Percentiles rank a stretch among this genome's conserved stretches.
Conservation (phyloP, 2,888 invertebrate genomes). For the Apodemia zela region DNA sequence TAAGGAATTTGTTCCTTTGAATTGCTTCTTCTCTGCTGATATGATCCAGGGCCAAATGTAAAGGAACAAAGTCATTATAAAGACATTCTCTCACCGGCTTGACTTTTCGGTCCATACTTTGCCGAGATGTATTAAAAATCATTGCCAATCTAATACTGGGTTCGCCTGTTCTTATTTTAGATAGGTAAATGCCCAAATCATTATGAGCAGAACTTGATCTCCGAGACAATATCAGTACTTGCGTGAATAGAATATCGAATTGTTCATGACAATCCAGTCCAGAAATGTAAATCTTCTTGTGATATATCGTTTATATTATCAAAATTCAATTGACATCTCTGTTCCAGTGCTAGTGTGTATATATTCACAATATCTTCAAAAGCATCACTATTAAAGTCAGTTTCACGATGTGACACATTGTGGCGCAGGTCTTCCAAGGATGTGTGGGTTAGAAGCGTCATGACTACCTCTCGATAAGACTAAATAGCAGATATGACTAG, state of each 20-base stretch:
- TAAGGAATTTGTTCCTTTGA: conserved; percentile 13
- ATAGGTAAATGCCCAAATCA: not conserved
- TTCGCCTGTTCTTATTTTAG: conserved; percentile 8
- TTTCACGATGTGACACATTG: not conserved
- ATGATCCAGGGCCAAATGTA: conserved; percentile 14
- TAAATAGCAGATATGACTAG: conserved; percentile 4
- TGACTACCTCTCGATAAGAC: not conserved
- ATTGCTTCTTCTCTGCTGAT: conserved; percentile 12
- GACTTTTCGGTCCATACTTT: conserved; percentile 10
- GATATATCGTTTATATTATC: conserved; percentile 7
- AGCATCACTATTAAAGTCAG: not conserved
- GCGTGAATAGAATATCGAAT: not conserved
- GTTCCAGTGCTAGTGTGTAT: not conserved
- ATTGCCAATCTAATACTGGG: not conserved
- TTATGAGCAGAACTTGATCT: not conserved
- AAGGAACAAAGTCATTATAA: conserved; percentile 6
- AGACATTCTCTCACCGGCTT: not conserved
- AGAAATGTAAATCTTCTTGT: conserved; percentile 6
- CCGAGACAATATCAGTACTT: not conserved
- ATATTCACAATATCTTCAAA: no score
- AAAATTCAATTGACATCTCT: not conserved
- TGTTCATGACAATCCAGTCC: conserved; percentile 8
- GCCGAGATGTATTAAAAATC: conserved; percentile 6
- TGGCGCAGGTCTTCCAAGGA: no score
- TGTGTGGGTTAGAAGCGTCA: not conserved